Percentiles rank a stretch among this genome's conserved stretches.
These are phyloP conservation scores for Dione juno DNA, from an alignment of 2,888 invertebrate species.

Conservation along the genomic window DNA sequence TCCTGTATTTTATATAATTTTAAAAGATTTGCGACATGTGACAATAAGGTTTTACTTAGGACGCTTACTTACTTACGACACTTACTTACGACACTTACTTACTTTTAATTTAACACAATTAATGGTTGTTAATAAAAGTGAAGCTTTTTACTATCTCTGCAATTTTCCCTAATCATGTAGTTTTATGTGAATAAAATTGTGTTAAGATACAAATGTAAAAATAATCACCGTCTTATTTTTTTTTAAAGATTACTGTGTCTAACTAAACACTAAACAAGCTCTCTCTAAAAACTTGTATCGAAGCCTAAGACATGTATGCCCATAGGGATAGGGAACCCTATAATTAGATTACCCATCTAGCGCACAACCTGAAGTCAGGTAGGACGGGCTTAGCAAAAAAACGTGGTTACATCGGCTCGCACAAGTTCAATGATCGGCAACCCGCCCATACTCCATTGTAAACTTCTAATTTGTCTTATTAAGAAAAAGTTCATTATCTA, in stretches of 20 bases:
- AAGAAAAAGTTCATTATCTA: slow-evolving; percentile 24
- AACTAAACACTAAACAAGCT: slow-evolving; percentile 28
- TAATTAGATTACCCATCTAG: slow-evolving; percentile 76
- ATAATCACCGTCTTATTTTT: neutral
- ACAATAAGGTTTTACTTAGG: slow-evolving; percentile 23
- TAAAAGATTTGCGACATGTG: slow-evolving; percentile 35
- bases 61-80: slow-evolving; percentile 11
- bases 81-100: slow-evolving; percentile 7
- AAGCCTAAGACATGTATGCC: slow-evolving; percentile 59
- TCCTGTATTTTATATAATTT: slow-evolving; percentile 25
- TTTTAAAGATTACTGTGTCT: slow-evolving; percentile 24
- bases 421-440: slow-evolving; percentile 68
- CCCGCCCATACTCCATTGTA: slow-evolving; percentile 46
- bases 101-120: neutral
- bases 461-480: slow-evolving; percentile 55
- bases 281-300: slow-evolving; percentile 52
- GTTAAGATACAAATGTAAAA: slow-evolving; percentile 6
- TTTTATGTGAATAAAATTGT: neutral
- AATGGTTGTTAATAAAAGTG: neutral
- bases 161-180: neutral
- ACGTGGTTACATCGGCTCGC: slow-evolving; percentile 61
- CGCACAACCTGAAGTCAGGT: slow-evolving; percentile 61
- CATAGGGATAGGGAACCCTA: slow-evolving; percentile 62
- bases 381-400: slow-evolving; percentile 74
- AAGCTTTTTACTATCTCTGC: neutral